These are phyloP conservation scores for Deilephila elpenor DNA, from an alignment of 2,888 invertebrate species.

Conservation along the genomic window DNA sequence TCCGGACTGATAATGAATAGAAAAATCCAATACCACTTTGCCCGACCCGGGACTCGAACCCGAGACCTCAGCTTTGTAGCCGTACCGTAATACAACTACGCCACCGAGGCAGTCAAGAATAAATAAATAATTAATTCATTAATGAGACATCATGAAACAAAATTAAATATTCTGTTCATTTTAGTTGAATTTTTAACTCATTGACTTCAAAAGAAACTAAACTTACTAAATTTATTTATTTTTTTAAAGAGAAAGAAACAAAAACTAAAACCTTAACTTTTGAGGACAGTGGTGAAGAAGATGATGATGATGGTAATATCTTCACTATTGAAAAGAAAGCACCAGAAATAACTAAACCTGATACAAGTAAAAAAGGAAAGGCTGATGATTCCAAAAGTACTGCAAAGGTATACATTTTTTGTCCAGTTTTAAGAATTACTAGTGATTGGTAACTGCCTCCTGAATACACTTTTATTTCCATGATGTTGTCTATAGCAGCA, in stretches of 20 bases:
- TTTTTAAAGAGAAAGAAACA: constrained; percentile 59
- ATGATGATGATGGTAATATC: constrained; percentile 68
- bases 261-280: constrained; percentile 71
- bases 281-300: constrained; percentile 75
- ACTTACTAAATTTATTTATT: constrained; percentile 37
- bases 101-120: too few species aligned
- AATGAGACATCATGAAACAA: too few species aligned
- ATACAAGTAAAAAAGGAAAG: constrained; percentile 22
- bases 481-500: neutral
- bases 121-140: too few species aligned
- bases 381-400: constrained; percentile 36
- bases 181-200: too few species aligned
- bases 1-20: too few species aligned
- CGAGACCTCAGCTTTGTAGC: too few species aligned
- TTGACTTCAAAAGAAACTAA: too few species aligned
- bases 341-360: constrained; percentile 49
- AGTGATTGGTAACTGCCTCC: neutral
- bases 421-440: neutral
- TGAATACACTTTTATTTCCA: neutral
- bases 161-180: too few species aligned
- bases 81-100: too few species aligned
- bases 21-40: too few species aligned
- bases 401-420: constrained; percentile 26
- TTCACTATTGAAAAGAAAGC: constrained; percentile 79
- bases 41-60: too few species aligned